A percentile compares a stretch with the other conserved stretches of the same genome.
phyloP scores from a whole-genome alignment of 2,113 vertebrate species.

The Tapirus terrestris region DNA sequence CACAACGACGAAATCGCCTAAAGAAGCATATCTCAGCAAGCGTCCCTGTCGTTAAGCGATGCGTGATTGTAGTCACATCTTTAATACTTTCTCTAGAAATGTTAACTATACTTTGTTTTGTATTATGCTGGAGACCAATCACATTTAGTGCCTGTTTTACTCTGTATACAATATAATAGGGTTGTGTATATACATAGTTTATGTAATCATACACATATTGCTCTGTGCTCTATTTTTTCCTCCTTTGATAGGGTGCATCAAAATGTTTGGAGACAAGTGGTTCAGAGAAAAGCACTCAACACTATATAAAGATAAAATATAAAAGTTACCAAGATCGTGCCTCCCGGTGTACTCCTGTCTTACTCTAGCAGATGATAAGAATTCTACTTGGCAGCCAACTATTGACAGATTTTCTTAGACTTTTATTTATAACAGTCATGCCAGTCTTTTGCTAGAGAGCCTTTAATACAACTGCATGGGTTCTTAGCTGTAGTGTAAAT shows the following conservation, averaged over 20 bases:
- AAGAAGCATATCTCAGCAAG: too few relatives aligned
- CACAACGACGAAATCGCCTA: too few relatives aligned
- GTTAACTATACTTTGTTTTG: background rate
- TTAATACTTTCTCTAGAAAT: constrained; percentile 12
- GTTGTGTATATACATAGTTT: background rate
- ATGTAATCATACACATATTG: background rate
- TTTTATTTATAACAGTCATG: background rate
- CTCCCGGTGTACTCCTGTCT: background rate
- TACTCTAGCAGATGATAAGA: background rate
- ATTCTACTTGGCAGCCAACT: background rate
- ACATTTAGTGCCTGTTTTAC: background rate
- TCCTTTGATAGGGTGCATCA: background rate
- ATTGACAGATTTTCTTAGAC: background rate
- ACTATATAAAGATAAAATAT: background rate
- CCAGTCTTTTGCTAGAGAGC: background rate
- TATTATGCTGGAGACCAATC: background rate
- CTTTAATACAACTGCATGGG: background rate
- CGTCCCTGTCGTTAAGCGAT: too few relatives aligned
- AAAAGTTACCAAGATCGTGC: background rate
- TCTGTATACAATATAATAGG: background rate
- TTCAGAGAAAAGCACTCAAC: background rate
- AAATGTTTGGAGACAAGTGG: background rate
- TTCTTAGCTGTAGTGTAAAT: constrained; percentile 16
- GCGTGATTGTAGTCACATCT: background rate
- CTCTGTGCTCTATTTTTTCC: background rate